Base-by-base conservation (phyloP, 2,113 vertebrate genomes). In the Prunella himalayana region DNA sequence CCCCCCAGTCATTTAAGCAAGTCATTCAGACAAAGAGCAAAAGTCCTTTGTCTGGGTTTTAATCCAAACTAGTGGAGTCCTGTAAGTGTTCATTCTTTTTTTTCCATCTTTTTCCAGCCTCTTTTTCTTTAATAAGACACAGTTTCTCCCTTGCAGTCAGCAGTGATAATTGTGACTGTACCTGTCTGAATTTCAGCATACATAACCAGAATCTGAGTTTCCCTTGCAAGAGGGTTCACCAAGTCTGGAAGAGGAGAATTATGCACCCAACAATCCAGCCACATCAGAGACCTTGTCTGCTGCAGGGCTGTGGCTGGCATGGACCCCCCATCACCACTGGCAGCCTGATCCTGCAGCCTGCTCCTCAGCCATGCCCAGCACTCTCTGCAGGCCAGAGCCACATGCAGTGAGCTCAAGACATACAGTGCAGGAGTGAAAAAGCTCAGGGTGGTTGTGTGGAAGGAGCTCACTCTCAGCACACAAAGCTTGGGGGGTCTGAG, bases 21-120 rank as follows among this genome's bases (percentile, higher is more conserved):
- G 30, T 73, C 5, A 4, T 78, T 92, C 68, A 88, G 68, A 92
- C 79, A 81, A 84, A 84, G 28, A 68, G 53, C 30, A 68, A 31
- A 92, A 86, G 56, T 75, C 44, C 49, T 84, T 75, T 79, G 72
- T 70, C 89, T 89, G 44, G 45, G n/a, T 88, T 95, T 93, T 91
- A 75, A 86, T 79, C 41, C 37, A 61, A 84, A 53, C 45, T 63
- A 70, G 20, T 19, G 28, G 50, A 88, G 23, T 53, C 2, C 0
- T 25, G 5, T 35, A 59, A 28, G 24, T 30, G 7, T 30, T 80
- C 25, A n/a, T 41, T 83, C 18, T 69, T 89, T 81, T 69, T 64
- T 60, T 45, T 47, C 57, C 14, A 23, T 27, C 6, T 45, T 64
- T 86, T 61, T 24, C 11, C 11, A 10, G 31, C 7, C 19, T 37